Percentiles rank a stretch among this genome's conserved stretches.
Evolutionary conservation across 2,888 invertebrate species (phyloP).

Genomic region (Ormyrus pomaceus): DNA sequence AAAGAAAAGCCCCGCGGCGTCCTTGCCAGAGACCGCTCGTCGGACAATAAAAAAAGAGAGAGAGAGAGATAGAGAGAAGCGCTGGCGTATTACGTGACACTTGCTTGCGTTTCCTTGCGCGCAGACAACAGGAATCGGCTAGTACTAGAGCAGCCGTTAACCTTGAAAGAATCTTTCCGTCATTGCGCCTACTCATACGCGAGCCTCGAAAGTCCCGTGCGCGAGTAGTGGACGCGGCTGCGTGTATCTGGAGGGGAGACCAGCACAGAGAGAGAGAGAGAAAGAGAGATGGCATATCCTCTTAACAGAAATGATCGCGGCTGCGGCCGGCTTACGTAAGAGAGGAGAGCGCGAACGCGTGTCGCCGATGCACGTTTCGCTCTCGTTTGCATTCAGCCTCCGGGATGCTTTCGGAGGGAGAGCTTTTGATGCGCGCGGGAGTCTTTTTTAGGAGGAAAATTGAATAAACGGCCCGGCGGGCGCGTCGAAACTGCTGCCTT

Average conservation of each 20-base stretch:
- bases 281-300: conserved; percentile 20
- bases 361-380: conserved; percentile 2
- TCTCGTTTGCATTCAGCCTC: neutral
- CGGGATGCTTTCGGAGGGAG: neutral
- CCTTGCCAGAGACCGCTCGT: conserved; percentile 38
- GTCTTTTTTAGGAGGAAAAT: neutral
- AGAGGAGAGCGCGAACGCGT: conserved; percentile 4
- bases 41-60: conserved; percentile 37
- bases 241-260: neutral
- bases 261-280: conserved; percentile 19
- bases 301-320: conserved; percentile 29
- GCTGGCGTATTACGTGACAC: conserved; percentile 24
- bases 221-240: no score
- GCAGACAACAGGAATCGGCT: conserved; percentile 22
- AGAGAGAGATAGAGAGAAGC: conserved; percentile 13
- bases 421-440: neutral
- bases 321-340: conserved; percentile 19
- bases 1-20: conserved; percentile 29
- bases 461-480: no score
- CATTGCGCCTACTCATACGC: conserved; percentile 22
- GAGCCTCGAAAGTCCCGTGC: conserved; percentile 29
- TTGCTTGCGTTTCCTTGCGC: conserved; percentile 13
- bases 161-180: conserved; percentile 45
- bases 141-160: conserved; percentile 30
- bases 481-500: neutral